A percentile compares a stretch with the other conserved stretches of the same genome.
Evolutionary conservation across 2,888 invertebrate species (phyloP).

Genomic region (Latrodectus elegans): DNA sequence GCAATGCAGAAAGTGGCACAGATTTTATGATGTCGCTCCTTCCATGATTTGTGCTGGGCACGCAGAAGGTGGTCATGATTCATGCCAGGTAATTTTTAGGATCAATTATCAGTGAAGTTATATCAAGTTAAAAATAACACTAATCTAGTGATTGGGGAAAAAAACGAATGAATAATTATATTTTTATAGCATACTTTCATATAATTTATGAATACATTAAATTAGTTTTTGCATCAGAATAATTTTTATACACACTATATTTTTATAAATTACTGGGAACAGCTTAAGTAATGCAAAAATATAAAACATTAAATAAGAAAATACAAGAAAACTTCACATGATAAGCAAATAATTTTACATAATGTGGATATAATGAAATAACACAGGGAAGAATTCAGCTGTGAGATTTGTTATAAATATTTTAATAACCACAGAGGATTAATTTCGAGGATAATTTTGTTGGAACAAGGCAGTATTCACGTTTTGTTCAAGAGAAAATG

Average conservation of each 20-base stretch:
- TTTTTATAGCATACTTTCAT: background rate
- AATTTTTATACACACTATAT: background rate
- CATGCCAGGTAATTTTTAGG: conserved; percentile 65
- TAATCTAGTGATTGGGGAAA: background rate
- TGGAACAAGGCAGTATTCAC: too few species aligned
- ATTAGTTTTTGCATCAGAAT: too few species aligned
- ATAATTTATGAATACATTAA: background rate
- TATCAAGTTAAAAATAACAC: background rate
- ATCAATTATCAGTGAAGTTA: background rate
- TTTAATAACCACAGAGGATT: too few species aligned
- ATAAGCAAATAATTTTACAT: too few species aligned
- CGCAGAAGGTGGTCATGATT: conserved; percentile 69
- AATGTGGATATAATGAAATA: too few species aligned
- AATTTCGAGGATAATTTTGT: too few species aligned
- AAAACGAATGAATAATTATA: background rate
- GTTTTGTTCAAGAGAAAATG: too few species aligned
- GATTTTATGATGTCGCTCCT: conserved; percentile 48
- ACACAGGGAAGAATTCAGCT: too few species aligned
- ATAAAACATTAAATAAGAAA: too few species aligned
- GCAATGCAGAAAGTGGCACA: conserved; percentile 66
- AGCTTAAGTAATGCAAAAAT: background rate
- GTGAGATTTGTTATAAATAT: too few species aligned
- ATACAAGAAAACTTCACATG: too few species aligned
- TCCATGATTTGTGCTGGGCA: conserved; percentile 70
- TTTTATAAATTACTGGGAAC: background rate